Base-by-base conservation (phyloP, 2,113 vertebrate species). In the Cinclus mexicanus region DNA sequence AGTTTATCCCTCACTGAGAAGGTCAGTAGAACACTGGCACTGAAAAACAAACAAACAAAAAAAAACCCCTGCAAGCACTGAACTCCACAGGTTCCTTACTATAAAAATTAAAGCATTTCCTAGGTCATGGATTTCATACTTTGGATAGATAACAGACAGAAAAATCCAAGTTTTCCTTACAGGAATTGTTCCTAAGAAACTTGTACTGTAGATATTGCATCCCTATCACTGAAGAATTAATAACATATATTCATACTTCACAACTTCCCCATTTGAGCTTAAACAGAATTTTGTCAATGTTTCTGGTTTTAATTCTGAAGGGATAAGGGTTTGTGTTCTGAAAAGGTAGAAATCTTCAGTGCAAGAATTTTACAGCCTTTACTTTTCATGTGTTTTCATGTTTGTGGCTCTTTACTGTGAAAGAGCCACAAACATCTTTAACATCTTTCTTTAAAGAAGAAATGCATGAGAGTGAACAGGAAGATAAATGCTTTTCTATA, bases 221-320 rank as follows among this genome's bases (percentile, higher is more conserved):
- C 37, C 65, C 11, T 23, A 57, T 39, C 31, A 76, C 37, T 37
- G 15, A 75, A 84, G 37, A 82, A 84, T 49, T 71, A 74, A 55
- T 7, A 70, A 84, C 6, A 47, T 5, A 12, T 7, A 74, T 41
- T 64, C 47, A 53, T 14, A 64, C 11, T 65, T 74, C 33, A 70
- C 14, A 83, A 37, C 12, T 42, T 78, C 12, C 17, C 18, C 33
- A 31, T 39, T 22, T 63, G 24, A 84, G 10, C 6, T 39, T 35
- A 25, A 69, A 57, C 2, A 53, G 22, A n/a, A 4, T 41, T 76
- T 76, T 74, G 23, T 50, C 25, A 72, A 3, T 0, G 0, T 47
- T 79, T 80, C 33, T 74, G 14, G 9, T 31, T 75, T 91, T 64
- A 53, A n/a, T 79, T 94, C 60, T 44, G 56, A 68, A 85, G 53